These are phyloP conservation scores for Drosophila ambigua DNA, from an alignment of 1,140 invertebrate genomes.

Conservation along the genomic window DNA sequence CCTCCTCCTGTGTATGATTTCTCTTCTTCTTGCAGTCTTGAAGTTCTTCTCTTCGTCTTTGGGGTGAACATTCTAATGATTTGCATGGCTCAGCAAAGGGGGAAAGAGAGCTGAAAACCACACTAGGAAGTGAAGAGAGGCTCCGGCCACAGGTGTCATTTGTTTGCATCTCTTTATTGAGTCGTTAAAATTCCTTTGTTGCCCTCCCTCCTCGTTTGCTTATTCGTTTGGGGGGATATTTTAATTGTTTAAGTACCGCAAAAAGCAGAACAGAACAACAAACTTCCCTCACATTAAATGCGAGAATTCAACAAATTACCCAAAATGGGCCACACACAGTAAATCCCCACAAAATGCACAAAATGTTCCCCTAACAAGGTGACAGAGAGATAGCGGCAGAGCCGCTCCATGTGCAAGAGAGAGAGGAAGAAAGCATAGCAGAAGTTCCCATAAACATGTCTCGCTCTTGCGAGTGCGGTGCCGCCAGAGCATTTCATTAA, in stretches of 20 bases:
- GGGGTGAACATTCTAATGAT: slow-evolving; percentile 52
- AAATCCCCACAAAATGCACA: too few species aligned
- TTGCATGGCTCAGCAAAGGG: slow-evolving; percentile 31
- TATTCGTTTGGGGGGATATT: slow-evolving; percentile 34
- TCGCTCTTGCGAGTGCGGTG: slow-evolving; percentile 39
- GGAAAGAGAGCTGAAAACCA: slow-evolving; percentile 9
- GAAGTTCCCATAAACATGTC: slow-evolving; percentile 40
- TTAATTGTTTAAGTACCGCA: slow-evolving; percentile 62
- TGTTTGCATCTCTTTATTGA: slow-evolving; percentile 62
- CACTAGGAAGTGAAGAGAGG: background rate
- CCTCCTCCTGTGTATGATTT: slow-evolving; percentile 29
- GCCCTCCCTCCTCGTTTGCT: slow-evolving; percentile 11
- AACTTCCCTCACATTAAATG: slow-evolving; percentile 33
- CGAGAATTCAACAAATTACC: slow-evolving; percentile 39
- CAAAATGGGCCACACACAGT: slow-evolving; percentile 33
- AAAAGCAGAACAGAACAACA: background rate
- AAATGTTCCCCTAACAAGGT: slow-evolving; percentile 32
- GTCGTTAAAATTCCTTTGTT: slow-evolving; percentile 68
- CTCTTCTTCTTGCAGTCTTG: slow-evolving; percentile 24
- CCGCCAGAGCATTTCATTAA: slow-evolving; percentile 76
- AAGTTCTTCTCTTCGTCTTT: background rate
- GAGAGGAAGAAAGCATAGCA: slow-evolving; percentile 10
- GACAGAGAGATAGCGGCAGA: slow-evolving; percentile 16
- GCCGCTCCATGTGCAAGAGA: slow-evolving; percentile 6
- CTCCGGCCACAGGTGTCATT: slow-evolving; percentile 60